Evolutionary conservation across 2,888 invertebrate species (phyloP), one percentile per base, ranked within the genome.

Genomic region (Lasioglossum marginatum): DNA sequence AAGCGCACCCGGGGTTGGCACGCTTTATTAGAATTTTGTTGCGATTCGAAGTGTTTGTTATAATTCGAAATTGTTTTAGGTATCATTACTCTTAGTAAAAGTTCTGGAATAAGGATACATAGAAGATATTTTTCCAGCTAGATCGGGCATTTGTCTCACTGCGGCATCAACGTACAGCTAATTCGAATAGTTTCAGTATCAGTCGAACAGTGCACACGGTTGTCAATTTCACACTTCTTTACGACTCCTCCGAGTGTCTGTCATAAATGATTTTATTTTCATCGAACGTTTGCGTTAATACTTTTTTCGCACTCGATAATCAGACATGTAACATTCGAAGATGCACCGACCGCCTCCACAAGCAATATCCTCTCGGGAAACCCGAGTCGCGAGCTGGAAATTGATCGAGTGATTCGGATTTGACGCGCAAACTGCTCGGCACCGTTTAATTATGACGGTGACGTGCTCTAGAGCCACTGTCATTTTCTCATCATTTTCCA

Each of bases 281-380:
- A 27, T 45, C 19, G 27, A 19, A 72, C 16, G 16, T 19, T 45
- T 45, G 19, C 8, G 43, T 72, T 1, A 19, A 31, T 8, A 31
- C 43, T 31, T 27, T 27, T 72, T 27, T 72, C 27, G 1, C 43
- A 31, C 43, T 72, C 31, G 71, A 19, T 31, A 72, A 27, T 14
- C 45, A 31, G 16, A n/a, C 10, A 31, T 6, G 12, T 14, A 8
- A 14, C 37, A 66, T 40, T 75, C 23, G 12, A 16, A 63, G 34
- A 34, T 75, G 31, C 68, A 16, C 14, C 40, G 37, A 34, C 43
- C 27, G 23, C 31, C 16, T 10, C 31, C 48, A 12, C 68, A 16
- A 31, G 79, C 57, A 79, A 83, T 79, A 80, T 85, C 85, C 85
- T 87, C 76, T 8, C 52, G 34, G 87, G 48, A 85, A 77, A 74